Evolutionary conservation across 1,140 invertebrate species (phyloP), one percentile per base, ranked within the genome.

Genomic region (Drosophila takahashii): DNA sequence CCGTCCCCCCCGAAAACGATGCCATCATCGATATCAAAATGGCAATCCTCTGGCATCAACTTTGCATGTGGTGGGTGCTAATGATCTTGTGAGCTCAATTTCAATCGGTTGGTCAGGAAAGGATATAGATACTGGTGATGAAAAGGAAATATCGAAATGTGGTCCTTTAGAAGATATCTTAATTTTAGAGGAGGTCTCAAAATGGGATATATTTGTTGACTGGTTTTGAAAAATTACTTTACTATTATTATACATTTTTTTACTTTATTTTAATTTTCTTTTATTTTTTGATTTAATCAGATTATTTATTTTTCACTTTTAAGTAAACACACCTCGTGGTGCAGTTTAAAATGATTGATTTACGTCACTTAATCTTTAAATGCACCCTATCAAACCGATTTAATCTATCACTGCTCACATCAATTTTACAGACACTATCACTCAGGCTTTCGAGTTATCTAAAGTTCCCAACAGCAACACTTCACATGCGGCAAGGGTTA

Each of bases 31-130:
- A 16, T 47, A 39, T 15, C 62, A 13, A 47, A 56, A 56, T 39
- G 50, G 41, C 64, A 45, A 70, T 69, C 42, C 66, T 48, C 44
- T 22, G 16, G 32, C 26, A 53, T 36, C 48, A 45, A 67, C 64
- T 56, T 70, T 54, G 44, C 58, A 50, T 66, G 58, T 32, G 62
- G 58, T 32, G 62, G 18, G 26, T 52, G 48, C 51, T 70, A 70
- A 69, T 69, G 65, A 69, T 56, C 66, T 70, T 70, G 42, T 56
- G 29, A 45, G 37, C 27, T n/a, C 32, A 15, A 52, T 44, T 18
- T 27, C 27, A 37, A n/a, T 16, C 52, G 9, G 27, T 11, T 1
- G 27, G 36, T 13, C 4, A 15, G 39, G n/a, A n/a, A 6, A 15
- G 6, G n/a, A 37, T 37, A 13, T 37, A 4, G 15, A 41, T 16